Base-by-base conservation (phyloP, 2,113 vertebrate species). In the Etia nguti region DNA sequence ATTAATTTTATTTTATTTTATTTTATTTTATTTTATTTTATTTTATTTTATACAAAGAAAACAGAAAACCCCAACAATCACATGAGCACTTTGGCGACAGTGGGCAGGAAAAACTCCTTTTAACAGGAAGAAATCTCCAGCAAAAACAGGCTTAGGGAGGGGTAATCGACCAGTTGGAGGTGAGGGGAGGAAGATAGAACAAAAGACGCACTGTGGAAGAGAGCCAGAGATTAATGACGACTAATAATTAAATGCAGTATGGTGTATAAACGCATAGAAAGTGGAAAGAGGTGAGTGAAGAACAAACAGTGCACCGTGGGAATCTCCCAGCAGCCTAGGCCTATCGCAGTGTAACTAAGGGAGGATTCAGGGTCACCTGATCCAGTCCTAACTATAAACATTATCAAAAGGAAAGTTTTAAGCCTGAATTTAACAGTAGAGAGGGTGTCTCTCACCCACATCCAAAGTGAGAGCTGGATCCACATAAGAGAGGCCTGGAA, bases 201-300 rank as follows among this genome's bases (percentile, higher is more conserved):
- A 60, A 62, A 10, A 62, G 0, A 10, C 4, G 1, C 6, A 0
- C 31, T n/a, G 6, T 62, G 31, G 1, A 36, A 62, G 36, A 62
- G 18, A n/a, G 59, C n/a, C 59, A 0, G 18, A 18, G 31, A 62
- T 62, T 36, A 62, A 62, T 62, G n/a, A 62, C n/a, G 31, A 62
- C 10, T 36, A 36, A 62, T 65, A 65, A 65, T 65, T 65, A 65
- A 0, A 65, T 65, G 31, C 60, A 65, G 60, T 36, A n/a, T 0
- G 4, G 31, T 36, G 59, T 62, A 0, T 62, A 62, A 62, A 36
- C 0, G n/a, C 59, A 62, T 31, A 62, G 31, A 62, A 36, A 62
- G 59, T 62, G 0, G 18, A 62, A 62, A 36, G 0, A 0, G 6
- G 10, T 36, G 31, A 36, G 18, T 36, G 10, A 62, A 36, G 31